These are phyloP conservation scores for Microcebus ravelobensis DNA, from an alignment of 2,113 vertebrate species.

Conservation along the genomic window DNA sequence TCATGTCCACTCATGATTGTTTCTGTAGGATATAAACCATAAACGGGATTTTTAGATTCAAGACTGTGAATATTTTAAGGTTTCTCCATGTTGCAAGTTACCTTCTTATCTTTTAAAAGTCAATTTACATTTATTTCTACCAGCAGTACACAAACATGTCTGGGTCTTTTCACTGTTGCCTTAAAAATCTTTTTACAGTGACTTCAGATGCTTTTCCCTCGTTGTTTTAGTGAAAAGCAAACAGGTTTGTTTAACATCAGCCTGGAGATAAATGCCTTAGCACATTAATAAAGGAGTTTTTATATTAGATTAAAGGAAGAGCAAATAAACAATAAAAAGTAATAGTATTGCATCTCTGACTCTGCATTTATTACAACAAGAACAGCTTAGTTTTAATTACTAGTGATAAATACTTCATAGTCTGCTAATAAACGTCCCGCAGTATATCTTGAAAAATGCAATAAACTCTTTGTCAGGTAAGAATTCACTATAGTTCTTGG, in stretches of 20 bases:
- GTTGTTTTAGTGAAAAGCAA: background rate
- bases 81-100: background rate
- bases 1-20: background rate
- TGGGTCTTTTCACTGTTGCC: background rate
- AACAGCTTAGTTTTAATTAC: constrained; percentile 73
- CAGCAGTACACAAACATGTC: background rate
- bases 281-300: constrained; percentile 44
- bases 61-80: background rate
- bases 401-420: constrained; percentile 62
- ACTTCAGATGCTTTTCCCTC: background rate
- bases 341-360: constrained; percentile 18
- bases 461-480: constrained; percentile 61
- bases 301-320: constrained; percentile 52
- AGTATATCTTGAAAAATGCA: constrained; percentile 56
- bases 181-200: background rate
- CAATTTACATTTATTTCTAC: background rate
- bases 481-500: constrained; percentile 54
- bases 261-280: constrained; percentile 24
- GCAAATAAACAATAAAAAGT: constrained; percentile 60
- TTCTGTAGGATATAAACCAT: background rate
- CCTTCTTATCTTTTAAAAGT: background rate
- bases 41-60: background rate
- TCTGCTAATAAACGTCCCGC: constrained; percentile 45
- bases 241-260: background rate
- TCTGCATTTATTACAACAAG: constrained; percentile 17